Percentiles rank a stretch among this genome's conserved stretches.
These are phyloP conservation scores for Serinus canaria DNA, from an alignment of 2,113 vertebrate species.

Conservation along the genomic window DNA sequence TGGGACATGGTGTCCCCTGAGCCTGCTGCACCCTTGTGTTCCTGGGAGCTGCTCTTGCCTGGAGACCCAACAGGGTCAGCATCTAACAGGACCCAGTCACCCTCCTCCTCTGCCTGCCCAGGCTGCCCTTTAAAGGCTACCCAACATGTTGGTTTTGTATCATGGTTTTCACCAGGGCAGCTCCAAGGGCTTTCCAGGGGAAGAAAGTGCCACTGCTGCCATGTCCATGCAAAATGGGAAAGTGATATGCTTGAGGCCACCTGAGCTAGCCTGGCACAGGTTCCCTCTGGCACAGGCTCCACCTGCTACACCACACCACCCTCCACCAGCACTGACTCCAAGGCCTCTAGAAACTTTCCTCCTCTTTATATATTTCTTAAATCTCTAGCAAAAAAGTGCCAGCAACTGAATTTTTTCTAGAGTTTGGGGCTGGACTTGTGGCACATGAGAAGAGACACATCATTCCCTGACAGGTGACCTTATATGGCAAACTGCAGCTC, in stretches of 20 bases:
- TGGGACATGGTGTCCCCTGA: neutral
- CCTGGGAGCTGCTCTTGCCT: neutral
- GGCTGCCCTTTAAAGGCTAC: neutral
- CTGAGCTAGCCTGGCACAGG: neutral
- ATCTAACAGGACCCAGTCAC: neutral
- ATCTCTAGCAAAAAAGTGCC: neutral
- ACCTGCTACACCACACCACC: neutral
- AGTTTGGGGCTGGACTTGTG: neutral
- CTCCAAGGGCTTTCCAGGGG: neutral
- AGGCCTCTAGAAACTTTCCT: neutral
- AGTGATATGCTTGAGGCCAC: fast-evolving
- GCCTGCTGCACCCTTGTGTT: neutral
- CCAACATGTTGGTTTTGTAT: neutral
- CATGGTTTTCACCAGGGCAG: neutral
- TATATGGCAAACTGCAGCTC: neutral
- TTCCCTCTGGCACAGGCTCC: neutral
- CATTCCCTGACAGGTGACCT: neutral
- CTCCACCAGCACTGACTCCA: neutral
- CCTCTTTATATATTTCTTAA: neutral
- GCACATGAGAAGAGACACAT: neutral
- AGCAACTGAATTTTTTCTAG: neutral
- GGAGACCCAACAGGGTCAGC: neutral
- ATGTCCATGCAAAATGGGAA: neutral
- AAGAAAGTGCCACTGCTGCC: neutral
- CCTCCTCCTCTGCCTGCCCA: neutral